A percentile compares a stretch with the other conserved stretches of the same genome.
Evolutionary conservation across 2,797 vertebrate species (phyloP).

Genomic region (Scyliorhinus canicula): DNA sequence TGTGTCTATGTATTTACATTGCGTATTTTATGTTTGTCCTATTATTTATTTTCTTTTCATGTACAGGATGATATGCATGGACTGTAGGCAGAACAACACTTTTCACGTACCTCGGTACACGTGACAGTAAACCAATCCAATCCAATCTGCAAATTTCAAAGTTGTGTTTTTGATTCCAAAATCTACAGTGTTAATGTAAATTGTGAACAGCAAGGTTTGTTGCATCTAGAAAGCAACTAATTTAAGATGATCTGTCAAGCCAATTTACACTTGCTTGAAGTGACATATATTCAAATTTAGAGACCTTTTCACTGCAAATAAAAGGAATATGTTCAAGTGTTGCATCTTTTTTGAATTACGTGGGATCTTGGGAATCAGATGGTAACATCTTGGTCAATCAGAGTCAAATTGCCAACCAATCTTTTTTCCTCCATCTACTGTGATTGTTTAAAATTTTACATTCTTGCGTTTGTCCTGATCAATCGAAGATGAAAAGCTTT

Average conservation of each 20-base stretch:
- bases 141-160: neutral
- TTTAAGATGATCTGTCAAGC: neutral
- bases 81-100: no score
- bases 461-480: neutral
- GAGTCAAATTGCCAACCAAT: neutral
- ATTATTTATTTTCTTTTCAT: no score
- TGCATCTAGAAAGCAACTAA: neutral
- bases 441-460: neutral
- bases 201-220: neutral
- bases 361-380: neutral
- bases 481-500: neutral
- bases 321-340: neutral
- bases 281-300: neutral
- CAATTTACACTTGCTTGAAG: neutral
- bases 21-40: no score
- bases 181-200: neutral
- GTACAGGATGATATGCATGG: no score
- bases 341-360: neutral
- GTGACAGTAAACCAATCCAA: no score
- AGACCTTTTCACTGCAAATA: neutral
- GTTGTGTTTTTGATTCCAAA: neutral
- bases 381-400: neutral
- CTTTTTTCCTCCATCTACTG: neutral
- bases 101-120: no score
- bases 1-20: no score